A percentile compares a stretch with the other conserved stretches of the same genome.
Conservation (phyloP, 2,113 vertebrate genomes). For the Salvelinus sp. region DNA sequence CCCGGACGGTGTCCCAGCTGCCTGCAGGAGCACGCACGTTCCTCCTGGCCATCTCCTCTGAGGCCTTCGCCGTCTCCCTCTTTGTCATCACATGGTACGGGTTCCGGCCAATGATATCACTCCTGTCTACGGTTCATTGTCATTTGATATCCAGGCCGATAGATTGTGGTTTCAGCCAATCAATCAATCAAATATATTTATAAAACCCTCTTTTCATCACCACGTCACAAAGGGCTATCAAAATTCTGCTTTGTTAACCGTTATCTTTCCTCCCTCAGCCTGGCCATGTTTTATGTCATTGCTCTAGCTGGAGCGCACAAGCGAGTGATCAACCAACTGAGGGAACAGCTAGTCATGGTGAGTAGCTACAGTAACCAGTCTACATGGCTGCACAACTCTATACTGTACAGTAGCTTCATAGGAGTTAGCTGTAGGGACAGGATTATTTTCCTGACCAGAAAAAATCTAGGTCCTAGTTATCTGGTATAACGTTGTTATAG, state of each 20-base stretch:
- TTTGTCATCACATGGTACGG: conserved; percentile 90
- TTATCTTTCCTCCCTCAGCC: conserved; percentile 68
- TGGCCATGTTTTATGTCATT: conserved; percentile 90
- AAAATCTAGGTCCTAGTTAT: too few species aligned
- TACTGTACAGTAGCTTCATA: too few species aligned
- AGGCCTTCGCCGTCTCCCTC: conserved; percentile 89
- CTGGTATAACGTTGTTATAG: neutral
- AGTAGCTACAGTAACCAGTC: conserved; percentile 44
- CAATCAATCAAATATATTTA: too few species aligned
- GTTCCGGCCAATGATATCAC: neutral
- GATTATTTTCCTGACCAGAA: too few species aligned
- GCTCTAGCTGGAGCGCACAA: conserved; percentile 91
- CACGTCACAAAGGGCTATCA: too few species aligned
- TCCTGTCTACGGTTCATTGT: neutral
- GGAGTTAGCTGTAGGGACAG: too few species aligned
- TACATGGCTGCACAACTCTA: neutral
- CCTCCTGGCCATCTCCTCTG: conserved; percentile 78
- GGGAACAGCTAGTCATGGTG: conserved; percentile 89
- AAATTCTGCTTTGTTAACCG: neutral
- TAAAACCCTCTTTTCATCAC: too few species aligned
- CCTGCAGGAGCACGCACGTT: conserved; percentile 63
- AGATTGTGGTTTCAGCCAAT: too few species aligned
- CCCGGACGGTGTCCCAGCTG: conserved; percentile 65
- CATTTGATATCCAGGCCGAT: neutral
- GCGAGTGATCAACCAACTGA: conserved; percentile 82